Base-by-base conservation (phyloP, 2,888 invertebrate species). In the Nomada hirtipes region DNA sequence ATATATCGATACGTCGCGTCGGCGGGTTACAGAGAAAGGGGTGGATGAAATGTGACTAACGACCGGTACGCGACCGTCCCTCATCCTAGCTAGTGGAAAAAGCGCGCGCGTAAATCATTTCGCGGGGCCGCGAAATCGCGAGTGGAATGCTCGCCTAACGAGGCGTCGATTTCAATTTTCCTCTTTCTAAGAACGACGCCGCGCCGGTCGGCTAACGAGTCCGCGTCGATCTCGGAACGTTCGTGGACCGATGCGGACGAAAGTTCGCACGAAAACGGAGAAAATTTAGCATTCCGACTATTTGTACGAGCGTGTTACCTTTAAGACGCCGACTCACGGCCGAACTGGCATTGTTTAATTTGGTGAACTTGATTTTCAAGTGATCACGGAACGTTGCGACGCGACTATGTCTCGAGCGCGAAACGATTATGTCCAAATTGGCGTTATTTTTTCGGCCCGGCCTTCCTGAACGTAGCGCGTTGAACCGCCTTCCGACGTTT, bases 401-500 rank as follows among this genome's bases (percentile, higher is more conserved):
- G 47, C 64, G 42, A 42, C 47, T 42, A 20, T 26, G 53, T 52
- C 23, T 15, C 18, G 29, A 4, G n/a, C 11, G 20, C 23, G 26
- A 29, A 15, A 61, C 15, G 55, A 79, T 68, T 63, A 72, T 23
- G 18, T 67, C 63, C 68, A 63, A 72, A 79, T 79, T 79, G 63
- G 52, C 55, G 52, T 57, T 68, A 79, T 79, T 73, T 80, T 80
- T 80, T 44, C 50, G 29, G 52, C 65, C 42, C 61, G 23, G 79
- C 44, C 68, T 57, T 80, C 73, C 73, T 52, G 79, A 73, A 80
- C 79, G 68, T 36, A 29, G 52, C 79, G 52, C 23, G 72, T 42
- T 79, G 73, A 63, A 80, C 72, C 73, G 80, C 79, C 79, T 53
- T 67, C 80, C 52, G 80, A 80, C 80, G 79, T 80, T 80, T 80